These are phyloP conservation scores for Mormyrops attenuatus DNA, from an alignment of 2,797 vertebrate genomes.

Conservation along the genomic window DNA sequence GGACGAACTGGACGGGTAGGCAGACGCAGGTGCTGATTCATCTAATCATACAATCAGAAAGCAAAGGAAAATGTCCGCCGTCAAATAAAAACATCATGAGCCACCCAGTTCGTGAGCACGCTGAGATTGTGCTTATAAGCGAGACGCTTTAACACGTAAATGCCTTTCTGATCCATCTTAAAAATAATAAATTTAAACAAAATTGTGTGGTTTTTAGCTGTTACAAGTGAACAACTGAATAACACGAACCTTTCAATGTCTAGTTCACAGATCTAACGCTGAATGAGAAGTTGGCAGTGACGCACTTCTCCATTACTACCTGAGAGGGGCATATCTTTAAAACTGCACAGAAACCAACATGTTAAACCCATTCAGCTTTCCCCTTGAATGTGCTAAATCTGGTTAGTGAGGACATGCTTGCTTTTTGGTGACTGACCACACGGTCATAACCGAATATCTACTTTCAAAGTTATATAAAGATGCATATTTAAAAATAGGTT, in stretches of 20 bases:
- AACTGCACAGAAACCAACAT: background rate
- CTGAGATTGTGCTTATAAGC: background rate
- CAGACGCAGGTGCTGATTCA: background rate
- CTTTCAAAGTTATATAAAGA: conserved; percentile 5
- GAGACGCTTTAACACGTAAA: background rate
- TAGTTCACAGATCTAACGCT: background rate
- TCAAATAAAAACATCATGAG: background rate
- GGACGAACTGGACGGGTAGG: background rate
- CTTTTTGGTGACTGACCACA: conserved; percentile 13
- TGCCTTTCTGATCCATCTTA: background rate
- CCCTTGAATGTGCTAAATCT: background rate
- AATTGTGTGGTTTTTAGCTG: background rate
- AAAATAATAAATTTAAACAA: background rate
- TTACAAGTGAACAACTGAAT: background rate
- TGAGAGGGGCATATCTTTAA: background rate
- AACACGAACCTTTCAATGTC: background rate
- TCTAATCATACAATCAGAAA: background rate
- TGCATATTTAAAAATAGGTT: background rate
- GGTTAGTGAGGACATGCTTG: background rate
- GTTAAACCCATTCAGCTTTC: background rate
- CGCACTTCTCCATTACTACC: background rate
- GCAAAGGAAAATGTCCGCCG: background rate
- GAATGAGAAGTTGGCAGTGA: background rate
- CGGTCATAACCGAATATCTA: background rate
- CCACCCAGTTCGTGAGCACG: background rate